Evolutionary conservation across 2,113 vertebrate species (phyloP), one percentile per base, ranked within the genome.

Genomic region (Pseudopodoces humilis): DNA sequence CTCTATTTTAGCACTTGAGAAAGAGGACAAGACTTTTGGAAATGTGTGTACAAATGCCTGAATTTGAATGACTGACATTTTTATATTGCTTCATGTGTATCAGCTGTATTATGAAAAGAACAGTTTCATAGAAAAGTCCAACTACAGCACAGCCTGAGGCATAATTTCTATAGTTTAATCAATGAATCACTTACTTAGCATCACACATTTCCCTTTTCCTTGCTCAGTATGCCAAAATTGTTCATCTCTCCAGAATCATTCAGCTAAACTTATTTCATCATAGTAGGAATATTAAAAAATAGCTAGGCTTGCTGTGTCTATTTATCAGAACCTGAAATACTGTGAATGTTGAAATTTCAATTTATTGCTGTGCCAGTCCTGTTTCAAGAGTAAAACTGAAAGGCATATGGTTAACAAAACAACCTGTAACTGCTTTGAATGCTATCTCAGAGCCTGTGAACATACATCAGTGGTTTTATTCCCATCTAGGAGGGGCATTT

Each of bases 131-230:
- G 68, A 35, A 76, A 83, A 43, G 65, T 82, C 70, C 65, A 86
- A 83, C 41, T 75, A 56, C 65, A 89, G 88, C 67, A 94, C 33
- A 87, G 86, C 67, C 84, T 56, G 79, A 90, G 81, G 91, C 56
- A 56, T 87, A 86, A 92, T 95, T 95, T 94, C 70, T 74, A 49
- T 25, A 76, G 86, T 70, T 94, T 94, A 92, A 92, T 92, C 80
- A 89, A 49, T 67, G 63, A 93, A 91, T 67, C 65, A 59, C 43
- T 91, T 55, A 62, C 50, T 87, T 95, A 81, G 71, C 46, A 86
- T 64, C 0, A 0, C 44, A 90, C 49, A 31, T 58, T 64, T 90
- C 75, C 33, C 52, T 87, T 67, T 79, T 87, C 71, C 49, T 46
- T 90, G 56, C 43, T 80, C 88, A 85, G 70, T 33, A 86, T 68